phyloP scores from a whole-genome alignment of 2,113 vertebrate species.

The Picathartes gymnocephalus region DNA sequence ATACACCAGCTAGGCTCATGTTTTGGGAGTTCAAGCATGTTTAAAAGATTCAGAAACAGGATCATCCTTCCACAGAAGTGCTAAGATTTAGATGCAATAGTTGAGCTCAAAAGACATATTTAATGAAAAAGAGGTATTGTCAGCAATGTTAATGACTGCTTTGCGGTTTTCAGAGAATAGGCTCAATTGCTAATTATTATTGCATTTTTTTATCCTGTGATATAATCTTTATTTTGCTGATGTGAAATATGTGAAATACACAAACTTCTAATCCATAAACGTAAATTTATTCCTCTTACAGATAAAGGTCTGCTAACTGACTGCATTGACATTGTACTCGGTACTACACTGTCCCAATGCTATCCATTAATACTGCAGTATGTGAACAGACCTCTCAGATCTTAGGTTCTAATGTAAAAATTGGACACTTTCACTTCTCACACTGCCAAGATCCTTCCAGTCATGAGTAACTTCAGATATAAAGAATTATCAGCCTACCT shows the following conservation, averaged over 20 bases:
- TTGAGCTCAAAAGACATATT: neutral
- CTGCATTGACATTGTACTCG: neutral
- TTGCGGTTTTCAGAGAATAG: neutral
- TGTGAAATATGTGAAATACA: neutral
- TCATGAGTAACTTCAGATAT: neutral
- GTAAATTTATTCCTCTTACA: neutral
- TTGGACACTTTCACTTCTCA: neutral
- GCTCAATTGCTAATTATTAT: neutral
- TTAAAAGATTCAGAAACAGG: neutral
- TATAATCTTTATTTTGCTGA: neutral
- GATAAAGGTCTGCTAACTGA: neutral
- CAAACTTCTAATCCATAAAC: neutral
- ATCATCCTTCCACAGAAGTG: neutral
- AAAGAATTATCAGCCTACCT: constrained; percentile 9
- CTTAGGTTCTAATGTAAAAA: constrained; percentile 13
- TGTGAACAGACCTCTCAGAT: neutral
- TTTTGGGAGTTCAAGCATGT: neutral
- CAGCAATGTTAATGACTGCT: neutral
- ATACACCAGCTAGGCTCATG: neutral
- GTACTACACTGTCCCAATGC: neutral
- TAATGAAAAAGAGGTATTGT: neutral
- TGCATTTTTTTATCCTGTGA: neutral
- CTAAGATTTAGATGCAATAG: neutral
- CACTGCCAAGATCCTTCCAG: constrained; percentile 12
- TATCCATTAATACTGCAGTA: neutral